A percentile compares a stretch with the other conserved stretches of the same genome.
Evolutionary conservation across 2,888 invertebrate genomes (phyloP).

Genomic region (Drosophila hawaiiensis): DNA sequence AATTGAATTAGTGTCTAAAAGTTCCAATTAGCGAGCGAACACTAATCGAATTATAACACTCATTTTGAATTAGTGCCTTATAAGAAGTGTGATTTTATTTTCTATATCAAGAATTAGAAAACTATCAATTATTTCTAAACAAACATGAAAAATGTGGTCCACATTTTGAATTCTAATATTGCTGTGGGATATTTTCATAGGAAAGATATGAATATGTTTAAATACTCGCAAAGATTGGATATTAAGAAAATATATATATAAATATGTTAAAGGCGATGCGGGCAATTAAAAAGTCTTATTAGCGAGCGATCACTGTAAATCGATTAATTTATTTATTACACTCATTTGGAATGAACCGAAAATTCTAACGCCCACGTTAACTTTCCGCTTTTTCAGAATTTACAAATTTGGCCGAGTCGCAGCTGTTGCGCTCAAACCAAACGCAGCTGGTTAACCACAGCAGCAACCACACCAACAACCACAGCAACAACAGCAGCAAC

Average conservation of each 20-base stretch:
- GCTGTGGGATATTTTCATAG: not conserved
- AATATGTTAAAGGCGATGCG: not conserved
- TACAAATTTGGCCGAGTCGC: conserved; percentile 55
- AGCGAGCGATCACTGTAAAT: not conserved
- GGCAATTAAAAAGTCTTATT: not conserved
- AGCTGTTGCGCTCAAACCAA: conserved; percentile 35
- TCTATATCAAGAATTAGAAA: not conserved
- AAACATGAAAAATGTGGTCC: no score
- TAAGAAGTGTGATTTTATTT: not conserved
- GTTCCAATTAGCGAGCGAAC: not conserved
- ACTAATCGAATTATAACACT: not conserved
- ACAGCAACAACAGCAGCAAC: conserved; percentile 1
- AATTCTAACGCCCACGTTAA: conserved; percentile 34
- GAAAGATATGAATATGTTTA: not conserved
- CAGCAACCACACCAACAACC: not conserved
- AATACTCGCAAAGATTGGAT: not conserved
- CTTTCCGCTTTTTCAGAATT: conserved; percentile 50
- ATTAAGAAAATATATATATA: not conserved
- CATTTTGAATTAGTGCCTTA: not conserved
- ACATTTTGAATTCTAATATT: not conserved
- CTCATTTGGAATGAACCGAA: not conserved
- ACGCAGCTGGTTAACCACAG: conserved; percentile 21
- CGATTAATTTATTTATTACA: not conserved
- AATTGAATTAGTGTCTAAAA: not conserved
- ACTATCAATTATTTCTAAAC: not conserved